Evolutionary conservation across 2,888 invertebrate genomes (phyloP).

Genomic region (Orgyia antiqua): DNA sequence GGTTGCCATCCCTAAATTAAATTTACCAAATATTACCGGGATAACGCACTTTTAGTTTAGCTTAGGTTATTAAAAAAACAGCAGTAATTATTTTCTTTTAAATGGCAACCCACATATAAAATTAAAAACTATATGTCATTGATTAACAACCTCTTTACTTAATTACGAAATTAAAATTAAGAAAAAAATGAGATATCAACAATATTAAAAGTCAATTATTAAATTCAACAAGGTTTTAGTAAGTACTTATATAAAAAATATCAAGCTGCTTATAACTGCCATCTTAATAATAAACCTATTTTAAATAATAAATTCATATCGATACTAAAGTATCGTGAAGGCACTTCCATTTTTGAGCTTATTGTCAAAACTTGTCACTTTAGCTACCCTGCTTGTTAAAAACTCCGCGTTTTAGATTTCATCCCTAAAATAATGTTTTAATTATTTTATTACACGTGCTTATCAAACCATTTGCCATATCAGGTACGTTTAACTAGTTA

Average conservation of each 20-base stretch:
- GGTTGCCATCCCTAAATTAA: slow-evolving; percentile 11
- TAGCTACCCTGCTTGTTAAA: slow-evolving; percentile 47
- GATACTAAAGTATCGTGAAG: slow-evolving; percentile 31
- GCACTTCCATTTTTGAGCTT: slow-evolving; percentile 50
- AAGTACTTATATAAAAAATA: slow-evolving; percentile 31
- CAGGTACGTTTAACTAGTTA: too few species aligned
- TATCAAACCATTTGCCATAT: too few species aligned
- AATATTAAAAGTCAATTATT: slow-evolving; percentile 54
- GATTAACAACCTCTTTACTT: slow-evolving; percentile 35
- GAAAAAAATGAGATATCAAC: slow-evolving; percentile 56
- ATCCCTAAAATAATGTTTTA: neutral
- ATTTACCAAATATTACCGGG: neutral
- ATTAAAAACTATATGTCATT: slow-evolving; percentile 29
- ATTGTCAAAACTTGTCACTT: slow-evolving; percentile 47
- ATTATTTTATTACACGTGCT: too few species aligned
- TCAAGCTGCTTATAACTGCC: slow-evolving; percentile 33
- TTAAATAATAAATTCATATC: slow-evolving; percentile 33
- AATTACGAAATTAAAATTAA: slow-evolving; percentile 30
- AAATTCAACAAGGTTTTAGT: slow-evolving; percentile 32
- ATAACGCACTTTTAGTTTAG: neutral
- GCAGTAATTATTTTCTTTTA: slow-evolving; percentile 1
- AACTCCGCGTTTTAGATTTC: neutral
- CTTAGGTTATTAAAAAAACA: too few species aligned
- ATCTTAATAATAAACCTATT: slow-evolving; percentile 15
- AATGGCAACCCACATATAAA: slow-evolving; percentile 17